Conservation (phyloP, 2,797 vertebrate species). For the Centroberyx gerrardi region DNA sequence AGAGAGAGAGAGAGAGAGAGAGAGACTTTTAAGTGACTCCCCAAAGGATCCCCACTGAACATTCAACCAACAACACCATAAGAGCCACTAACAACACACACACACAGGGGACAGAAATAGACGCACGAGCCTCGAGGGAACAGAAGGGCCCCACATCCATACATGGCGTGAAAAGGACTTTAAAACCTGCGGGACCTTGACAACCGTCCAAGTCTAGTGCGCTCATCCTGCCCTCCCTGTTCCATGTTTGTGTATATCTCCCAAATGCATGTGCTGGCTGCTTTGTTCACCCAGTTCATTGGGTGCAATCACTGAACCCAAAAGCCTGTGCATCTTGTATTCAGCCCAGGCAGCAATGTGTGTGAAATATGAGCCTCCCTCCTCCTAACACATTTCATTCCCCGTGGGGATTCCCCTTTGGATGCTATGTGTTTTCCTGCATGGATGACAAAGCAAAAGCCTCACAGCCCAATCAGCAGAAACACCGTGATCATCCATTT, state of each 20-base stretch:
- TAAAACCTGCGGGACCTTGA: constrained; percentile 67
- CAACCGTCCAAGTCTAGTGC: constrained; percentile 60
- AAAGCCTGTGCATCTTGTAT: constrained; percentile 52
- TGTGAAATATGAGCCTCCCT: constrained; percentile 47
- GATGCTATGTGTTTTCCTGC: constrained; percentile 33
- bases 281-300: constrained; percentile 57
- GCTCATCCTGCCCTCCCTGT: constrained; percentile 43
- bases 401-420: constrained; percentile 32
- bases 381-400: constrained; percentile 29
- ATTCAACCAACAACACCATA: constrained; percentile 46
- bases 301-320: constrained; percentile 53
- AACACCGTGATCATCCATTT: constrained; percentile 52
- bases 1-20: constrained; percentile 24
- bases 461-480: constrained; percentile 21
- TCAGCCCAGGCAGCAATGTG: constrained; percentile 30
- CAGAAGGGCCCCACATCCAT: constrained; percentile 42
- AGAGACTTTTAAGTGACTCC: constrained; percentile 26
- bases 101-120: constrained; percentile 58
- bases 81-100: constrained; percentile 43
- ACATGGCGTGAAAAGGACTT: constrained; percentile 65
- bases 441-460: constrained; percentile 37
- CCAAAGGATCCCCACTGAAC: constrained; percentile 28
- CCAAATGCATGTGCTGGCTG: constrained; percentile 50
- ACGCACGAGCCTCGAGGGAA: constrained; percentile 34
- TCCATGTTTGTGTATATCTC: constrained; percentile 62